These are phyloP conservation scores for Brachymystax lenok DNA, from an alignment of 2,797 vertebrate species.

Conservation along the genomic window DNA sequence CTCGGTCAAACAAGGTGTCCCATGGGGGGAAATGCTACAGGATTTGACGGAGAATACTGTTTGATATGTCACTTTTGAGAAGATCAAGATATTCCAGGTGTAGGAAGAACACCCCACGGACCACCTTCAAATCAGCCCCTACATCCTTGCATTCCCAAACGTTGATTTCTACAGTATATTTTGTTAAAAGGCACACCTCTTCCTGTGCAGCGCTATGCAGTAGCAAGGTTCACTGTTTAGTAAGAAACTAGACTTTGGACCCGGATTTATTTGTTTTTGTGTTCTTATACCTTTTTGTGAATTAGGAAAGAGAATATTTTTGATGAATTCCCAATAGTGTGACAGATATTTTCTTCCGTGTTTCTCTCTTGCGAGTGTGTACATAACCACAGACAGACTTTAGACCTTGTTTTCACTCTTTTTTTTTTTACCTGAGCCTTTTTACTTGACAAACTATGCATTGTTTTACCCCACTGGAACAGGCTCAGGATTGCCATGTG, in stretches of 20 bases:
- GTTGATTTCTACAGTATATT: conserved; percentile 10
- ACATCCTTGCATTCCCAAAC: conserved; percentile 25
- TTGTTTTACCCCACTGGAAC: neutral
- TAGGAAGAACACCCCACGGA: conserved; percentile 3
- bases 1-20: conserved; percentile 24
- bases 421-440: neutral
- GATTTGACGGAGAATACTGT: conserved; percentile 1
- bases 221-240: conserved; percentile 24
- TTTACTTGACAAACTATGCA: neutral
- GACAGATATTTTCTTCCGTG: neutral
- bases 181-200: neutral
- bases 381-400: neutral
- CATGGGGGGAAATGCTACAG: conserved; percentile 1
- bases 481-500: neutral
- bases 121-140: conserved; percentile 32
- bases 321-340: neutral
- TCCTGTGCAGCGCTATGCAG: neutral
- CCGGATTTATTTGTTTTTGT: neutral
- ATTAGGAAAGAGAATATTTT: neutral
- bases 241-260: neutral
- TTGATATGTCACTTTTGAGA: conserved; percentile 7
- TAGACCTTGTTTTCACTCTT: neutral
- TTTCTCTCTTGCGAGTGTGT: neutral
- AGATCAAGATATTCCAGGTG: conserved; percentile 20
- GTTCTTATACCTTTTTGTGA: conserved; percentile 31